Evolutionary conservation across 1,140 invertebrate species (phyloP), one percentile per base, ranked within the genome.

Genomic region (Glossosoma conforme): DNA sequence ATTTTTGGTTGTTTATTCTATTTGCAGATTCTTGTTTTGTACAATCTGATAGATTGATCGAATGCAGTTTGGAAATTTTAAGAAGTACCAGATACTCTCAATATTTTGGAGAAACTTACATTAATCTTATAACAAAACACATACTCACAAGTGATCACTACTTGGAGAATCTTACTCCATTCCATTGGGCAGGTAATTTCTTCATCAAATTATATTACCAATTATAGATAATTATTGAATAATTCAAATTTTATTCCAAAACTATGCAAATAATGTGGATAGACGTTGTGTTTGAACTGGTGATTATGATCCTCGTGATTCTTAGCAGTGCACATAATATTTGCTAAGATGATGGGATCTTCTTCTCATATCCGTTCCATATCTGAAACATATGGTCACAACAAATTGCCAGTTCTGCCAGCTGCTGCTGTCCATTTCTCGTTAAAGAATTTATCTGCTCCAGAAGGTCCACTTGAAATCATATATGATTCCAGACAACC

Each of bases 141-240:
- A 36, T 52, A 18, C 32, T 53, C 14, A 9, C 21, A 6, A 18
- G 22, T 21, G 20, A 32, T 8, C 37, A 53, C 42, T 53, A 58
- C 45, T n/a, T 53, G 18, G 13, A 52, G 14, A 24, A 40, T 14
- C 36, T 58, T 10, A 45, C 41, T 15, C 55, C 50, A 2, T 19
- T 33, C 28, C 32, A 53, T 21, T 58, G 55, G 55, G 46, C 45
- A 33, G 55, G 55, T 58, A 53, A 52, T 5, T 13, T 21, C 15
- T 14, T 49, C 22, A 11, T 42, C 19, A 35, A 52, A 8, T 42
- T 43, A 10, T n/a, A 30, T 42, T 6, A 15, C 10, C 8, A 42
- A 10, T 42, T 2, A 19, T 11, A 37, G 2, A n/a, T 32, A 32
- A 33, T 49, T 10, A 21, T 40, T n/a, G n/a, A n/a, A n/a, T n/a